phyloP scores from a whole-genome alignment of 1,140 invertebrate species.

The Glossosoma conforme region DNA sequence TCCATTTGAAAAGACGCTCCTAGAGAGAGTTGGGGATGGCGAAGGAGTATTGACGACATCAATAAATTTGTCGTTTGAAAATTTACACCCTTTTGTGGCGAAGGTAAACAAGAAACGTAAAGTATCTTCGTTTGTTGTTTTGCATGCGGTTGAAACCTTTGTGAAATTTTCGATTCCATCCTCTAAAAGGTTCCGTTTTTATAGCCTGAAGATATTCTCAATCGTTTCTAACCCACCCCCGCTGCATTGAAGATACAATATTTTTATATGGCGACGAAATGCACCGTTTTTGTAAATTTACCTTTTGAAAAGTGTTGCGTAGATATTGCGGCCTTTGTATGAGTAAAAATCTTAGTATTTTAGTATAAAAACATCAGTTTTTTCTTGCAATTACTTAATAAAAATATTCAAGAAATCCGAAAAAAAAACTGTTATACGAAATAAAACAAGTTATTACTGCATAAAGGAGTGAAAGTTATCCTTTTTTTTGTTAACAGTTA shows the following conservation, averaged over 20 bases:
- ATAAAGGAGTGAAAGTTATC: too few relatives aligned
- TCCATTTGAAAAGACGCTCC: not conserved
- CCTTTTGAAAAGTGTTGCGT: too few relatives aligned
- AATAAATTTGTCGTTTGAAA: constrained; percentile 10
- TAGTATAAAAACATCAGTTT: too few relatives aligned
- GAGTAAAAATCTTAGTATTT: too few relatives aligned
- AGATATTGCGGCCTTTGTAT: too few relatives aligned
- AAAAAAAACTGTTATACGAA: too few relatives aligned
- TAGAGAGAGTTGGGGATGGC: constrained; percentile 5
- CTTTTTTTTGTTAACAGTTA: too few relatives aligned
- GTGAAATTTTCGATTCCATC: not conserved
- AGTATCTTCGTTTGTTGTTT: constrained; percentile 3
- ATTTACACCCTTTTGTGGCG: constrained; percentile 14
- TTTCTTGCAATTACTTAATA: too few relatives aligned
- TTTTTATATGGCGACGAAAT: not conserved
- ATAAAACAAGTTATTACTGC: too few relatives aligned
- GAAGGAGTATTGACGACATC: constrained; percentile 9
- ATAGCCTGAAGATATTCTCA: not conserved
- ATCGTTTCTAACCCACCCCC: not conserved
- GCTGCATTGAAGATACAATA: not conserved
- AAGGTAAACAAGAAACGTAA: not conserved
- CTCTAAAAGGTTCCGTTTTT: constrained; percentile 6
- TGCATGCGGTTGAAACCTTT: constrained; percentile 8
- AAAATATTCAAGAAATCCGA: too few relatives aligned
- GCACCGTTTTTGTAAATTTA: not conserved